phyloP scores from a whole-genome alignment of 2,797 vertebrate genomes.

The Cheirogaleus major region DNA sequence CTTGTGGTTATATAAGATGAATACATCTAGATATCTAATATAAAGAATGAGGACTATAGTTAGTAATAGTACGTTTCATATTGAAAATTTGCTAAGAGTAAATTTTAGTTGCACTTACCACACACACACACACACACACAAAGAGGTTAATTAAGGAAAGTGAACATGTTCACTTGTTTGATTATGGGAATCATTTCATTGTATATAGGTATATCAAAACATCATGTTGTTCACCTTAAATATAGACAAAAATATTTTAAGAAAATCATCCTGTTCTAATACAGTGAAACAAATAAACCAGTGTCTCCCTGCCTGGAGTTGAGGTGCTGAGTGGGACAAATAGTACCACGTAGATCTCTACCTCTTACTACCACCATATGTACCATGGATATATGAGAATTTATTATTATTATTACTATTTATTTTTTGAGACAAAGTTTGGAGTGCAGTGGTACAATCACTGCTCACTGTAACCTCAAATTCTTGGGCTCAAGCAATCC shows the following conservation, averaged over 20 bases:
- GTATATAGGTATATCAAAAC: background rate
- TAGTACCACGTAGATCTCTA: background rate
- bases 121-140: background rate
- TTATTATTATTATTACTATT: background rate
- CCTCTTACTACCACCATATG: background rate
- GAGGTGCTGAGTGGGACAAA: rapidly evolving
- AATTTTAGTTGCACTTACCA: background rate
- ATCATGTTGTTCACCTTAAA: background rate
- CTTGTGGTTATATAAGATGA: background rate
- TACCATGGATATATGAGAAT: background rate
- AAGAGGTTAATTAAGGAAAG: background rate
- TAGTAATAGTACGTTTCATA: background rate
- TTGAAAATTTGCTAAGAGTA: background rate
- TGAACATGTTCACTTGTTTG: background rate
- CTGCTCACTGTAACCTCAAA: background rate
- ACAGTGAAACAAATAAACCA: background rate
- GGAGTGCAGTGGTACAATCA: background rate
- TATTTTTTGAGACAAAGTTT: background rate
- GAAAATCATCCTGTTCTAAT: background rate
- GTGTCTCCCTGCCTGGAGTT: background rate
- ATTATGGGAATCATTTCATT: no score
- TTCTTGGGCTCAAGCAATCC: background rate
- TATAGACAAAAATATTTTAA: background rate
- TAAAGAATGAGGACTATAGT: background rate
- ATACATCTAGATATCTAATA: background rate